These are phyloP conservation scores for Latrodectus geometricus DNA, from an alignment of 1,140 invertebrate genomes.

Conservation along the genomic window DNA sequence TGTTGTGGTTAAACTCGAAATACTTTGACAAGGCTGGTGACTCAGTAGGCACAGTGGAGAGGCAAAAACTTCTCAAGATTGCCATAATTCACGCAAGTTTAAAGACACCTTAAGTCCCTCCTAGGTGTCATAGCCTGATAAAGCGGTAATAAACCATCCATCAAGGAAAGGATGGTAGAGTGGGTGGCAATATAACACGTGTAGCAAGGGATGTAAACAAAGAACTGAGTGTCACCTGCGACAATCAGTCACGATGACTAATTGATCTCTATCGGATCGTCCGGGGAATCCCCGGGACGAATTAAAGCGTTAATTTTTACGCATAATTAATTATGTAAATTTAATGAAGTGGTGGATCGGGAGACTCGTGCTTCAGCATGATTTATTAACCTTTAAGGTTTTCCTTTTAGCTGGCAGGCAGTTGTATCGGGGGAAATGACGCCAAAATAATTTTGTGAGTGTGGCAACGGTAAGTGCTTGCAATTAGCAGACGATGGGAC, in stretches of 20 bases:
- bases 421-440: conserved; percentile 49
- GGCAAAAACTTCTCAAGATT: neutral
- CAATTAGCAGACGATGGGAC: conserved; percentile 54
- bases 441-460: conserved; percentile 44
- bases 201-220: conserved; percentile 56
- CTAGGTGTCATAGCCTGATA: conserved; percentile 36
- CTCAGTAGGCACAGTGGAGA: too few relatives aligned
- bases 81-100: conserved; percentile 6
- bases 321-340: conserved; percentile 61
- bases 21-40: too few relatives aligned
- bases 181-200: conserved; percentile 23
- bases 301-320: conserved; percentile 61
- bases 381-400: conserved; percentile 60
- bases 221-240: conserved; percentile 45
- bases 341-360: conserved; percentile 57
- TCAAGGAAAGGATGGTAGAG: neutral
- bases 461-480: conserved; percentile 43
- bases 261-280: conserved; percentile 59
- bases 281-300: conserved; percentile 37
- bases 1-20: too few relatives aligned
- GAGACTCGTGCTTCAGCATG: conserved; percentile 21
- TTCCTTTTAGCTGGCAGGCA: conserved; percentile 27
- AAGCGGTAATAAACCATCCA: conserved; percentile 45
- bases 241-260: conserved; percentile 57
- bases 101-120: conserved; percentile 10